Conservation (phyloP, 2,888 invertebrate species). For the Gerosis bhagava region DNA sequence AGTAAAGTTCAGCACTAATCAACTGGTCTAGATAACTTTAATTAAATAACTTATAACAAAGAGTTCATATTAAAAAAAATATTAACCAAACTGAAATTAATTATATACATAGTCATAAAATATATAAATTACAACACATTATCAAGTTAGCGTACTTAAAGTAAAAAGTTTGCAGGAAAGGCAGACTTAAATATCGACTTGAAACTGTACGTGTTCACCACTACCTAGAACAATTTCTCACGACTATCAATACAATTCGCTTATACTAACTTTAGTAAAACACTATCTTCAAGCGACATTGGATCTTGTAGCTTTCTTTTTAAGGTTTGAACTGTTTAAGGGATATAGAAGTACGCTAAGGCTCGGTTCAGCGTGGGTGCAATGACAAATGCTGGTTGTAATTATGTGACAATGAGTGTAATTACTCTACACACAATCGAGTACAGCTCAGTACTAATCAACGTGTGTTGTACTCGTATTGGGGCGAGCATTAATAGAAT, state of each 20-base stretch:
- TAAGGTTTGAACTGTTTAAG: slow-evolving; percentile 4
- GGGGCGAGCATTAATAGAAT: too few relatives aligned
- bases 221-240: slow-evolving; percentile 21
- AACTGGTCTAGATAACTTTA: too few relatives aligned
- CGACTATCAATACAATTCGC: slow-evolving; percentile 22
- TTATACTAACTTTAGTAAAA: slow-evolving; percentile 8
- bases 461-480: slow-evolving; percentile 52
- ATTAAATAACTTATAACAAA: too few relatives aligned
- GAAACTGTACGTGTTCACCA: slow-evolving; percentile 8
- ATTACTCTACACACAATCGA: slow-evolving; percentile 51
- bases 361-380: slow-evolving; percentile 43
- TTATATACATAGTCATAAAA: too few relatives aligned
- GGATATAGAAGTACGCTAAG: slow-evolving; percentile 18
- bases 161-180: too few relatives aligned
- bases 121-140: too few relatives aligned
- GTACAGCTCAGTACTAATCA: slow-evolving; percentile 51
- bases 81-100: too few relatives aligned
- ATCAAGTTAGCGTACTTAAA: too few relatives aligned
- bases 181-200: too few relatives aligned
- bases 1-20: slow-evolving; percentile 50
- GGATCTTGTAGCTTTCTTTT: neutral
- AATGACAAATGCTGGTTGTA: slow-evolving; percentile 70
- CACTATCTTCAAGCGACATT: neutral
- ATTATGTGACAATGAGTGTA: slow-evolving; percentile 77
- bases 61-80: too few relatives aligned